A percentile compares a stretch with the other conserved stretches of the same genome.
These are phyloP conservation scores for Scaptomyza polygonia DNA, from an alignment of 2,888 invertebrate genomes.

Conservation along the genomic window DNA sequence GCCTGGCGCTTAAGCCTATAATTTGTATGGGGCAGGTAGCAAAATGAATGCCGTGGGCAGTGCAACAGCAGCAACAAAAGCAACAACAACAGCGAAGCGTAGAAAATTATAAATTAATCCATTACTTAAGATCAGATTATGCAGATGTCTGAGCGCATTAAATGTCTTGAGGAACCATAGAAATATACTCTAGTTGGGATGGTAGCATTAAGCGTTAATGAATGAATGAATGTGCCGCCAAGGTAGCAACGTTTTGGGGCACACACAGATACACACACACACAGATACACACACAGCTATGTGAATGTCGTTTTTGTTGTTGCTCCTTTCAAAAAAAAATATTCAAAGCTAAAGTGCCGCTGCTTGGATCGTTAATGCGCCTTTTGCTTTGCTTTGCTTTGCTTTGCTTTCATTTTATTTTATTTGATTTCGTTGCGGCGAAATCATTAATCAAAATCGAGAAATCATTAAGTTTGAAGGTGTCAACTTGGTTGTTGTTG, in stretches of 20 bases:
- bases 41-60: conserved; percentile 11
- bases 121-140: conserved; percentile 76
- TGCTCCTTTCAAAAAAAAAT: conserved; percentile 48
- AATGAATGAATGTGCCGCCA: conserved; percentile 64
- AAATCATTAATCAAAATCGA: conserved; percentile 74
- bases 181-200: conserved; percentile 17
- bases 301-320: conserved; percentile 9
- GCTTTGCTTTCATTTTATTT: conserved; percentile 43
- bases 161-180: conserved; percentile 51
- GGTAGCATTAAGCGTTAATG: conserved; percentile 47
- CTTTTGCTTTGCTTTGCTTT: conserved; percentile 21
- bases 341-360: conserved; percentile 72
- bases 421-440: conserved; percentile 48
- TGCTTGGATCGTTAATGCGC: conserved; percentile 33
- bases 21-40: conserved; percentile 57
- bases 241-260: not conserved
- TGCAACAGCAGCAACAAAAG: conserved; percentile 4
- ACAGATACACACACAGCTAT: conserved; percentile 17
- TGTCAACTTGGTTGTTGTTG: conserved; percentile 59
- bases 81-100: conserved; percentile 28
- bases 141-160: conserved; percentile 72
- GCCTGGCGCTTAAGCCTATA: conserved; percentile 51
- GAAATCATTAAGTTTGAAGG: conserved; percentile 71
- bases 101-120: conserved; percentile 77
- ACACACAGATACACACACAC: not conserved